These are phyloP conservation scores for Drosophila yooni DNA, from an alignment of 2,888 invertebrate genomes.

Conservation along the genomic window DNA sequence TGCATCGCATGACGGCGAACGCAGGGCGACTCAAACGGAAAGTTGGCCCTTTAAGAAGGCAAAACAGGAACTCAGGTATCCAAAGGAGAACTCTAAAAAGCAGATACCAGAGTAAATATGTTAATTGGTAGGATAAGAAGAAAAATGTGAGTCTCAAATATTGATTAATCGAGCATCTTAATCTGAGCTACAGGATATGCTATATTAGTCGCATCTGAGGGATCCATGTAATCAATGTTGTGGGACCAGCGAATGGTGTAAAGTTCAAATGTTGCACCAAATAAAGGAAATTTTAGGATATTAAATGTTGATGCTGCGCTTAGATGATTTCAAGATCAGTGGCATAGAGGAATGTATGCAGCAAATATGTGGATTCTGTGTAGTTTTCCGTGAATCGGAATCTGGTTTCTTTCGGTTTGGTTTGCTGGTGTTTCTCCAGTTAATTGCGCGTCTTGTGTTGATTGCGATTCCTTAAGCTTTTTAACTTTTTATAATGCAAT, in stretches of 20 bases:
- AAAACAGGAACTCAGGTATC: neutral
- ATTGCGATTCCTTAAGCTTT: constrained; percentile 8
- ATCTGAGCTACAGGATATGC: neutral
- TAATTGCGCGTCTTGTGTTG: constrained; percentile 33
- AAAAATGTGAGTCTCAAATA: neutral
- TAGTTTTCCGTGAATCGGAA: neutral
- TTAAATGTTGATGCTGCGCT: neutral
- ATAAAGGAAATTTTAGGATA: neutral
- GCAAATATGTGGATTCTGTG: constrained; percentile 4
- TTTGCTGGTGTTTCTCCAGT: neutral
- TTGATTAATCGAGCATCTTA: neutral
- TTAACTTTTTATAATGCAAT: constrained; percentile 64
- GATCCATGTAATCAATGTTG: neutral
- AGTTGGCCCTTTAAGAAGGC: neutral
- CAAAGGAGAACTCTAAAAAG: neutral
- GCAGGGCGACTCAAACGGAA: neutral
- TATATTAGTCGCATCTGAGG: neutral
- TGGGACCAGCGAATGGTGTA: neutral
- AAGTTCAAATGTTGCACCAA: neutral
- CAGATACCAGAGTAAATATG: neutral
- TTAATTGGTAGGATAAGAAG: neutral
- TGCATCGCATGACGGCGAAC: neutral
- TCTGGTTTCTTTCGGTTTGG: neutral
- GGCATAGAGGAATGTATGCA: neutral
- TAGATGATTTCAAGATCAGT: neutral